Percentiles rank a stretch among this genome's conserved stretches.
These are phyloP conservation scores for Zaprionus nigranus DNA, from an alignment of 1,140 invertebrate genomes.

Conservation along the genomic window DNA sequence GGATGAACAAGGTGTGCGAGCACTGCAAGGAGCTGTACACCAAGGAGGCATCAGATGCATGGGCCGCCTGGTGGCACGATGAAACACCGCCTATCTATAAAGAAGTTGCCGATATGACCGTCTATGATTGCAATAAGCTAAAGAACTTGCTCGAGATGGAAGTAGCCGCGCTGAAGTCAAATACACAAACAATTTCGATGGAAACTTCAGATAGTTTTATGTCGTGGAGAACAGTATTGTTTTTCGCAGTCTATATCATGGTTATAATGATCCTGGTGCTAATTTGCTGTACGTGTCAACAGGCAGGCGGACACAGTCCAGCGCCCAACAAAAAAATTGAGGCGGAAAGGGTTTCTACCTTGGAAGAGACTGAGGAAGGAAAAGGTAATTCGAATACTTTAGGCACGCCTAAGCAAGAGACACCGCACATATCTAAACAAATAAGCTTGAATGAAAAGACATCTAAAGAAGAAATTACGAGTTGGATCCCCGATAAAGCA, in stretches of 20 bases:
- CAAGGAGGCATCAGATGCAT: neutral
- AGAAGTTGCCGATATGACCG: conserved; percentile 49
- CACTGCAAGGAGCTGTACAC: conserved; percentile 43
- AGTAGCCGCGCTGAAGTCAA: neutral
- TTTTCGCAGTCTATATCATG: neutral
- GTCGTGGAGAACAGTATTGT: conserved; percentile 14
- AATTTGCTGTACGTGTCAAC: neutral
- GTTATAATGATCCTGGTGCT: conserved; percentile 16
- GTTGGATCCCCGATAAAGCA: conserved; percentile 37
- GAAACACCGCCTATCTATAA: conserved; percentile 43
- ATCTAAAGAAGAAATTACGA: neutral
- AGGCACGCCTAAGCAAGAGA: neutral
- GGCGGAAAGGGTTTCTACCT: too few species aligned
- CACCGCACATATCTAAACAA: neutral
- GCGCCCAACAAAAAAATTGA: neutral
- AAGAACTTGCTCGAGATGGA: conserved; percentile 41
- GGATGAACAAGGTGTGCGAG: conserved; percentile 54
- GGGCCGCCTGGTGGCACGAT: conserved; percentile 43
- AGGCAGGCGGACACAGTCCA: fast-evolving
- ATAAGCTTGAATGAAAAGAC: neutral
- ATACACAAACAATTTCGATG: neutral
- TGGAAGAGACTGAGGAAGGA: neutral
- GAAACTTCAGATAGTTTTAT: neutral
- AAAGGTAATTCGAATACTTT: neutral
- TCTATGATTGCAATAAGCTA: conserved; percentile 54